phyloP scores from a whole-genome alignment of 2,113 vertebrate species.

The Girardinichthys multiradiatus region DNA sequence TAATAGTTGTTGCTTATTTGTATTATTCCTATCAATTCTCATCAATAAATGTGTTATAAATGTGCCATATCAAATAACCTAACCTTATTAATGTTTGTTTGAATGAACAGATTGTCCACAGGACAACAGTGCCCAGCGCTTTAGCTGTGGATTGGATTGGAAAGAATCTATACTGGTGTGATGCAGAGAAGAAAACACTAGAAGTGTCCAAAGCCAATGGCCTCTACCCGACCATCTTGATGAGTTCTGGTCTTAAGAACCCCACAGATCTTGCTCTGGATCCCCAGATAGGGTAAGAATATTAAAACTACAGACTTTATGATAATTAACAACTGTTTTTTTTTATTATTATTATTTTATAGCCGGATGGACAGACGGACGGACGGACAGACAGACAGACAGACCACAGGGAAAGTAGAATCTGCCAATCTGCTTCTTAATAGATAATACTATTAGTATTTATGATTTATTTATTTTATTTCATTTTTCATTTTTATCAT shows the following conservation, averaged over 20 bases:
- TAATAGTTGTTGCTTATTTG: no score
- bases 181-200: conserved; percentile 92
- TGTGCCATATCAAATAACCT: no score
- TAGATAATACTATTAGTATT: no score
- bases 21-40: no score
- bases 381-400: no score
- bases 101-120: conserved; percentile 88
- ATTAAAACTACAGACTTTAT: neutral
- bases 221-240: conserved; percentile 91
- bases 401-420: no score
- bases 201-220: conserved; percentile 97
- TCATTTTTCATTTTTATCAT: neutral
- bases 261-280: conserved; percentile 91
- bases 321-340: no score
- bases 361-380: no score
- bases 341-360: no score
- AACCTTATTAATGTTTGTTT: neutral
- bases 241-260: conserved; percentile 89
- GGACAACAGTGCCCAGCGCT: conserved; percentile 92
- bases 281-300: conserved; percentile 88
- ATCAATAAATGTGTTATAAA: no score
- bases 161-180: conserved; percentile 98
- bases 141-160: conserved; percentile 98
- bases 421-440: no score
- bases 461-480: neutral